phyloP scores from a whole-genome alignment of 2,888 invertebrate species.

The Archips crataeganus region DNA sequence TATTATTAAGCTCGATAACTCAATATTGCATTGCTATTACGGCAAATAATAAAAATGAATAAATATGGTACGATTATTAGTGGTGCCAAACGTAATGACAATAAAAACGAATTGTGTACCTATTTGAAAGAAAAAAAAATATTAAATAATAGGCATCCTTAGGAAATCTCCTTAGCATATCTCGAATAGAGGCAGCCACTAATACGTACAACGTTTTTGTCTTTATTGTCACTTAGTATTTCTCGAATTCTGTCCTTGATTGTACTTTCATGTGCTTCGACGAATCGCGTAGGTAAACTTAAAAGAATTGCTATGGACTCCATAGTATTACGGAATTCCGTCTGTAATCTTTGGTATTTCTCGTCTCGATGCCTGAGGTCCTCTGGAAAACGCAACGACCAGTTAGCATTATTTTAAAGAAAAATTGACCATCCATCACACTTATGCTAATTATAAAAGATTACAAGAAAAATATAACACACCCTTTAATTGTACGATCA shows the following conservation, averaged over 20 bases:
- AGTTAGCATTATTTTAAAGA: background rate
- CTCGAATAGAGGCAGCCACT: background rate
- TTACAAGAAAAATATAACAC: slow-evolving; percentile 39
- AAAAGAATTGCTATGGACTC: slow-evolving; percentile 90
- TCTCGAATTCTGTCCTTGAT: slow-evolving; percentile 93
- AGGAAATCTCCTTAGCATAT: background rate
- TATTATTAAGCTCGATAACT: too few species aligned
- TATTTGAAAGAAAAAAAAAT: too few species aligned
- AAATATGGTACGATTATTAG: too few species aligned
- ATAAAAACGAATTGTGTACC: too few species aligned
- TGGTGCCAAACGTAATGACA: too few species aligned
- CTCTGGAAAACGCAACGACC: slow-evolving; percentile 76
- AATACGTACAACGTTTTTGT: slow-evolving; percentile 88
- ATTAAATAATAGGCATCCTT: too few species aligned
- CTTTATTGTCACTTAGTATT: slow-evolving; percentile 91
- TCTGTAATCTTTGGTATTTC: slow-evolving; percentile 88
- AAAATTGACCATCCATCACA: background rate
- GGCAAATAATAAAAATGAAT: too few species aligned
- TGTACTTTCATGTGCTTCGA: slow-evolving; percentile 91
- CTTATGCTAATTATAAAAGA: too few species aligned
- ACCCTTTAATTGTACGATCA: slow-evolving; percentile 90
- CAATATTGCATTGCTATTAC: too few species aligned
- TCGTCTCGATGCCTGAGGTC: slow-evolving; percentile 90
- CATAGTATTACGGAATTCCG: slow-evolving; percentile 89
- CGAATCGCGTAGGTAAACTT: slow-evolving; percentile 89